Evolutionary conservation across 2,888 invertebrate species (phyloP), one percentile per base, ranked within the genome.

Genomic region (Herminia tarsipennalis): DNA sequence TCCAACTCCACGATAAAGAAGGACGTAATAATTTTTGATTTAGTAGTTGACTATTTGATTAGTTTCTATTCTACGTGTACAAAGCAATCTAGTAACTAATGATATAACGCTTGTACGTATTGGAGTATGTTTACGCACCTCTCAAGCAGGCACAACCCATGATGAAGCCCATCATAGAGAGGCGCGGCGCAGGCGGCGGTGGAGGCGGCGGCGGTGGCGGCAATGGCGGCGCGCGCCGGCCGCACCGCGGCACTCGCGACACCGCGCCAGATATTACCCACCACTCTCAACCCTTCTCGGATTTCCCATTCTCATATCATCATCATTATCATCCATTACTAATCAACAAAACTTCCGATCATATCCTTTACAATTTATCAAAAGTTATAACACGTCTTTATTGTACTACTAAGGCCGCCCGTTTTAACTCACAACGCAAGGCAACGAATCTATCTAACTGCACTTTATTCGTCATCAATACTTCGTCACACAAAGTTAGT

Each of bases 111-210:
- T n/a, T 25, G 3, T 28, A 10, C 14, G 8, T n/a, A 14, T 12
- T 28, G 3, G 9, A 24, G 22, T n/a, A 32, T 22, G 13, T 21
- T 28, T 73, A 83, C 85, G 66, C 70, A 96, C 96, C 96, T 96
- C 96, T 96, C 92, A 97, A 94, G 93, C 96, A 97, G 92, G 96
- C 95, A 93, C 96, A 97, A 90, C 96, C 96, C 97, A 96, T 96
- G 93, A 96, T 96, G 94, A 96, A 96, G 92, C 96, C 96, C 96
- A 97, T 97, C 96, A 96, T 96, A 93, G 94, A 93, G 68, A 85
- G 73, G 51, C 88, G 81, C 71, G 80, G 79, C 70, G 84, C 72
- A 57, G 69, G 73, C 62, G 81, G 70, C 58, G 81, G 80, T 60
- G 84, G 75, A 49, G 70, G 74, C 52, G 82, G 72, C 48, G 78